A percentile compares a stretch with the other conserved stretches of the same genome.
Conservation (phyloP, 1,140 invertebrate species). For the Pantala flavescens region DNA sequence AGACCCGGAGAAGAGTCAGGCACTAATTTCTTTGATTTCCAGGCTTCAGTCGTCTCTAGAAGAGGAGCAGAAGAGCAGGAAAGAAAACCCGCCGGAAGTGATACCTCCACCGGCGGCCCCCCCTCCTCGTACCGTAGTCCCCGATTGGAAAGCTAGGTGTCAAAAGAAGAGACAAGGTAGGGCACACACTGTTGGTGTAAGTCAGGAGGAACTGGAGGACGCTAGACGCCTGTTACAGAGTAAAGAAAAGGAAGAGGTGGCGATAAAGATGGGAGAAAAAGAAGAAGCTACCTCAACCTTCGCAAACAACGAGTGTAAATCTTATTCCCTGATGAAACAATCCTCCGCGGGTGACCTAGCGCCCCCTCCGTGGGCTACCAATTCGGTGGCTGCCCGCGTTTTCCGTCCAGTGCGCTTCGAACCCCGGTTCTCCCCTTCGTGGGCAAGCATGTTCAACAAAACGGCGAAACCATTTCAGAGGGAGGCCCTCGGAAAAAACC, state of each 20-base stretch:
- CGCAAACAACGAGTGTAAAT: neutral
- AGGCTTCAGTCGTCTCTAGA: constrained; percentile 57
- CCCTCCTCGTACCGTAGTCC: constrained; percentile 19
- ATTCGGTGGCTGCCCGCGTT: neutral
- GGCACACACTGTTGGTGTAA: constrained; percentile 71
- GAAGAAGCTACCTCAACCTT: neutral
- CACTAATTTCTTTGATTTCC: constrained; percentile 60
- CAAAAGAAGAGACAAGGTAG: constrained; percentile 39
- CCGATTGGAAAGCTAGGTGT: constrained; percentile 14
- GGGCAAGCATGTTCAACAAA: constrained; percentile 11
- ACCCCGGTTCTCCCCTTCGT: neutral
- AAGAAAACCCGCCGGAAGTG: constrained; percentile 22
- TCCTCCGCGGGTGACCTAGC: constrained; percentile 27
- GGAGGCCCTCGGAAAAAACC: constrained; percentile 6
- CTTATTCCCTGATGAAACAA: constrained; percentile 23
- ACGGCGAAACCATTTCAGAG: constrained; percentile 9
- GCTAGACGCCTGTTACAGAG: constrained; percentile 61
- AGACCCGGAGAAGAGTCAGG: constrained; percentile 43
- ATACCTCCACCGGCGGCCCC: constrained; percentile 33
- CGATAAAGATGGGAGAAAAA: constrained; percentile 2
- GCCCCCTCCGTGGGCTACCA: neutral
- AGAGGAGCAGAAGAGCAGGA: constrained; percentile 30
- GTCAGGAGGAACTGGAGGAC: constrained; percentile 60
- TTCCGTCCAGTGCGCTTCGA: neutral
- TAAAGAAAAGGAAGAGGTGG: constrained; percentile 13